Evolutionary conservation across 2,113 vertebrate genomes (phyloP), one percentile per base, ranked within the genome.

Genomic region (Quiscalus mexicanus): DNA sequence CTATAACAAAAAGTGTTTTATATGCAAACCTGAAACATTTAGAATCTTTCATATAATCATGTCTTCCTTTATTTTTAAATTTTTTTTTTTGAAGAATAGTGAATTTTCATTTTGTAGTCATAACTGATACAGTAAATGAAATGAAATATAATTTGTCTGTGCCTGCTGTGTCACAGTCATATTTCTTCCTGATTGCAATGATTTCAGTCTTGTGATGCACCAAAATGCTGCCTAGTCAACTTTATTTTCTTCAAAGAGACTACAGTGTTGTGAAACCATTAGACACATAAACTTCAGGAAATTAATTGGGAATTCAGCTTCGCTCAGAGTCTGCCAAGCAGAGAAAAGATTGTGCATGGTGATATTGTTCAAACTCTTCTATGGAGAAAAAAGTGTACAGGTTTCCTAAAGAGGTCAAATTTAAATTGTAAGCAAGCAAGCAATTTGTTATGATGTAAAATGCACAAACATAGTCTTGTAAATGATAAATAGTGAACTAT

Each of bases 231-330:
- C 39, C 59, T 71, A 89, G 68, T 81, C 63, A 81, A 77, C 33
- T 92, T 83, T 31, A 31, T 93, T 89, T 88, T 93, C 60, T 81
- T 82, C 62, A 78, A 69, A 93, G 22, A 89, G 25, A 94, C 35
- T 13, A 28, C 15, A 49, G 21, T 1, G 1, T 52, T 67, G 6
- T 67, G n/a, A 83, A 95, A 63, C 5, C 28, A 13, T 53, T 84
- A 85, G 58, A 27, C 15, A 63, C 45, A 39, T 33, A 91, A 94
- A 35, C 6, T 24, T 95, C 53, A 30, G 37, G 27, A 68, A 82
- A 76, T 65, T 55, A 78, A 11, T 41, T n/a, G 22, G 10, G 5
- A 53, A 41, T 84, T 85, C 28, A 44, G 25, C 49, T 86, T 39
- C 35, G 6, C 70, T 94, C 64, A 53, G 63, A 83, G 22, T 39